Evolutionary conservation across 1,140 invertebrate genomes (phyloP).

Genomic region (Drosophila orena): DNA sequence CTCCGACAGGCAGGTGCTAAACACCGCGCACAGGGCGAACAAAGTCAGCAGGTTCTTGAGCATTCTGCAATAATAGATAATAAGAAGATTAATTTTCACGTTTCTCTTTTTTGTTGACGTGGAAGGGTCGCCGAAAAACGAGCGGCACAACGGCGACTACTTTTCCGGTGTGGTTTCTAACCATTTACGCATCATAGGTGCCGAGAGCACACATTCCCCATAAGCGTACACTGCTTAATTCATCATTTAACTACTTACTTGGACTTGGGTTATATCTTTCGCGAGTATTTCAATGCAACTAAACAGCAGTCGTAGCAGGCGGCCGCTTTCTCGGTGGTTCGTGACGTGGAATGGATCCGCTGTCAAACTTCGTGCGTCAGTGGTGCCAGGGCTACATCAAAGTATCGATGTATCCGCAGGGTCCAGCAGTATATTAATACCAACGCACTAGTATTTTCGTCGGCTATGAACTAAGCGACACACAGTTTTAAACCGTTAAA

Average conservation of each 20-base stretch:
- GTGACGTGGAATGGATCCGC: conserved; percentile 65
- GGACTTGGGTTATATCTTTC: conserved; percentile 42
- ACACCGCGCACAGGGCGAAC: conserved; percentile 69
- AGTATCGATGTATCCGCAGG: conserved; percentile 23
- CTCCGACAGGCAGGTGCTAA: conserved; percentile 74
- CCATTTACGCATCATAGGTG: conserved; percentile 13
- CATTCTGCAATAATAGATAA: conserved; percentile 60
- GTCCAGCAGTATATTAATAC: background rate
- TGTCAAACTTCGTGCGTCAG: conserved; percentile 54
- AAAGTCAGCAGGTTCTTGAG: conserved; percentile 60
- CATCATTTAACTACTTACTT: conserved; percentile 62
- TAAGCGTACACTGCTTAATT: background rate
- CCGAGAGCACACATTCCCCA: background rate
- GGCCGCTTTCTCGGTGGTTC: conserved; percentile 69
- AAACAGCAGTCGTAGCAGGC: conserved; percentile 25
- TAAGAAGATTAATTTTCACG: conserved; percentile 25
- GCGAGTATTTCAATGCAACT: conserved; percentile 32
- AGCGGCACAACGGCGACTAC: conserved; percentile 2
- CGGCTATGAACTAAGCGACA: too few relatives aligned
- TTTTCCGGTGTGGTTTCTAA: background rate
- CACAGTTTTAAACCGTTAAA: too few relatives aligned
- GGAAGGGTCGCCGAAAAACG: conserved; percentile 54
- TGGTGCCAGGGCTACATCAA: conserved; percentile 37
- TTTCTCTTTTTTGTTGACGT: conserved; percentile 81
- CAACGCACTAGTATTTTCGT: background rate